These are phyloP conservation scores for Eptesicus fuscus DNA, from an alignment of 2,113 vertebrate species.

Conservation along the genomic window DNA sequence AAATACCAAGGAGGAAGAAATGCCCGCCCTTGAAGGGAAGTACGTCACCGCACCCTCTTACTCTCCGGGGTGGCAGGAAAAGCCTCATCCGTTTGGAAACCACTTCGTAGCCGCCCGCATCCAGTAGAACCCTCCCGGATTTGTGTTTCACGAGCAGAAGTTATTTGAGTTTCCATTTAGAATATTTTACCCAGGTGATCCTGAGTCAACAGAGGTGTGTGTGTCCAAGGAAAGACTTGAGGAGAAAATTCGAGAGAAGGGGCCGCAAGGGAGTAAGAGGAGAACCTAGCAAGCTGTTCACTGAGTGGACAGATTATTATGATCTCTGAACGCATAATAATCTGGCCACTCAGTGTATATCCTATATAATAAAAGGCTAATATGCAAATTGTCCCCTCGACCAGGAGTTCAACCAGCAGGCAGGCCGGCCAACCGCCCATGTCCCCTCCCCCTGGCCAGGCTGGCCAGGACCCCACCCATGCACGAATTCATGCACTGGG, in stretches of 20 bases:
- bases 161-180: not conserved
- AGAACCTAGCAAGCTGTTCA: not conserved
- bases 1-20: not conserved
- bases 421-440: too few relatives aligned
- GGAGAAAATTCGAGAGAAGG: too few relatives aligned
- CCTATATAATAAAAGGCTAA: too few relatives aligned
- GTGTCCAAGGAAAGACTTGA: not conserved
- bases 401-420: too few relatives aligned
- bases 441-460: too few relatives aligned
- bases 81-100: not conserved
- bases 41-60: not conserved
- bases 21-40: not conserved
- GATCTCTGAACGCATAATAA: too few relatives aligned
- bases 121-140: rapidly evolving
- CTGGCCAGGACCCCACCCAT: too few relatives aligned
- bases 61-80: not conserved
- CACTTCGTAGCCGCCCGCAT: not conserved
- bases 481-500: too few relatives aligned
- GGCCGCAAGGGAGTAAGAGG: rapidly evolving
- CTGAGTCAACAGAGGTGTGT: not conserved
- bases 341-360: too few relatives aligned
- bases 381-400: too few relatives aligned
- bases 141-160: not conserved
- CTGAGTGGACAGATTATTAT: too few relatives aligned
- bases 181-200: not conserved